Percentiles rank a stretch among this genome's conserved stretches.
Evolutionary conservation across 1,140 invertebrate species (phyloP).

Genomic region (Macrobrachium nipponense): DNA sequence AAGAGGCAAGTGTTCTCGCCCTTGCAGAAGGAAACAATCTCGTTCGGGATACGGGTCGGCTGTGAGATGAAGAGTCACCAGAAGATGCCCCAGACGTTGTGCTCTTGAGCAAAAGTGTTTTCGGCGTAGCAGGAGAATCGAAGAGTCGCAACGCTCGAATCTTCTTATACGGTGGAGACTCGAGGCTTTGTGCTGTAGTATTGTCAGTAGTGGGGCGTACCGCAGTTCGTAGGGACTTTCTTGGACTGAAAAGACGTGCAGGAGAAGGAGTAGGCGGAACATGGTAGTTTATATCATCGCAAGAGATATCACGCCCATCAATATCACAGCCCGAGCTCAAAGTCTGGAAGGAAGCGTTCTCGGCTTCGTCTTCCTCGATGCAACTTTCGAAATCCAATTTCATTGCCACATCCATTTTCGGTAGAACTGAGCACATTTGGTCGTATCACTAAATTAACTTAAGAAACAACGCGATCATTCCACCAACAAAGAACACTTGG

Average conservation of each 20-base stretch:
- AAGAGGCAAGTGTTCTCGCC: conserved; percentile 15
- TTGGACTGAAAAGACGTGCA: conserved; percentile 53
- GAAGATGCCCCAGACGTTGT: conserved; percentile 48
- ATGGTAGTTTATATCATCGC: conserved; percentile 10
- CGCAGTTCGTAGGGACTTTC: conserved; percentile 36
- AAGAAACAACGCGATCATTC: too few relatives aligned
- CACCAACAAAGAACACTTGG: too few relatives aligned
- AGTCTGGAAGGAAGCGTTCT: conserved; percentile 45
- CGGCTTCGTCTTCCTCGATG: conserved; percentile 40
- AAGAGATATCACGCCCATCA: conserved; percentile 35
- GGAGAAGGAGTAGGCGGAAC: conserved; percentile 29
- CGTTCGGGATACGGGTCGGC: conserved; percentile 71
- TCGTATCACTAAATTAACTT: background rate
- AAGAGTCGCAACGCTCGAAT: conserved; percentile 84
- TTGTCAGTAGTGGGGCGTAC: background rate
- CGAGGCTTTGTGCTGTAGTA: conserved; percentile 15
- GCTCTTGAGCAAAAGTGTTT: conserved; percentile 84
- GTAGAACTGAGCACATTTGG: conserved; percentile 1
- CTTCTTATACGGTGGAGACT: conserved; percentile 81
- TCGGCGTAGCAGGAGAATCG: conserved; percentile 86
- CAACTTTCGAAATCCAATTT: conserved; percentile 53
- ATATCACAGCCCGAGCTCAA: conserved; percentile 53
- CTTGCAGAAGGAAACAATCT: conserved; percentile 70
- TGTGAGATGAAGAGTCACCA: conserved; percentile 66
- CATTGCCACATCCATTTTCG: conserved; percentile 53